phyloP scores from a whole-genome alignment of 2,113 vertebrate genomes.

The Nettapus auritus region DNA sequence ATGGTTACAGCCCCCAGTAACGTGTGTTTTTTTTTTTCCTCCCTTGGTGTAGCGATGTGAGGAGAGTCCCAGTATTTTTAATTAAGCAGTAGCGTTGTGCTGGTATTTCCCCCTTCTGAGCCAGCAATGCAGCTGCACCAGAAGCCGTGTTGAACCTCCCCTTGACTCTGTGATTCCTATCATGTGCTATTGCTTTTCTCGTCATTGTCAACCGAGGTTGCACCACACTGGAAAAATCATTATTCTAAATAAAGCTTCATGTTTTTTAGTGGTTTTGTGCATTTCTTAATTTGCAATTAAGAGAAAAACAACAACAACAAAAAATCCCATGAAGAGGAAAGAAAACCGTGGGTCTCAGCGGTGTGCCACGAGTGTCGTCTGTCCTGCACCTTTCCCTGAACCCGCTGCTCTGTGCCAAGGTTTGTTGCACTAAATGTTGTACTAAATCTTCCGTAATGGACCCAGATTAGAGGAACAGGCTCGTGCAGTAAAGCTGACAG shows the following conservation, averaged over 20 bases:
- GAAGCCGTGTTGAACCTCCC: background rate
- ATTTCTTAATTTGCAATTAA: background rate
- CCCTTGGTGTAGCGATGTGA: background rate
- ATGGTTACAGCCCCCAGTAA: background rate
- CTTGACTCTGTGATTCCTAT: background rate
- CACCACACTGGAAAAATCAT: constrained; percentile 27
- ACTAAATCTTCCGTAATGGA: background rate
- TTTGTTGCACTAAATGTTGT: background rate
- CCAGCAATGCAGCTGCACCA: background rate
- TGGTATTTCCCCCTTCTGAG: background rate
- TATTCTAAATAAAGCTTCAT: constrained; percentile 11
- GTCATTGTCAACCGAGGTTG: background rate
- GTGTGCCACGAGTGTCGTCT: fast-evolving
- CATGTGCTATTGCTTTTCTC: background rate
- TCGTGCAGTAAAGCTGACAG: constrained; percentile 15
- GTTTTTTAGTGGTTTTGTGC: background rate
- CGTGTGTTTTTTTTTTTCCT: background rate
- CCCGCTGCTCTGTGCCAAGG: background rate
- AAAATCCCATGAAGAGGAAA: background rate
- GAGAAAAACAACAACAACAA: background rate
- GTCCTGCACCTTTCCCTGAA: background rate
- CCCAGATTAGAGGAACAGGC: background rate
- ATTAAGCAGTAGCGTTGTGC: background rate
- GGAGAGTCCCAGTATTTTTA: background rate
- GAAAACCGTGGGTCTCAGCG: background rate